Evolutionary conservation across 2,888 invertebrate species (phyloP).

Genomic region (Merodon equestris): DNA sequence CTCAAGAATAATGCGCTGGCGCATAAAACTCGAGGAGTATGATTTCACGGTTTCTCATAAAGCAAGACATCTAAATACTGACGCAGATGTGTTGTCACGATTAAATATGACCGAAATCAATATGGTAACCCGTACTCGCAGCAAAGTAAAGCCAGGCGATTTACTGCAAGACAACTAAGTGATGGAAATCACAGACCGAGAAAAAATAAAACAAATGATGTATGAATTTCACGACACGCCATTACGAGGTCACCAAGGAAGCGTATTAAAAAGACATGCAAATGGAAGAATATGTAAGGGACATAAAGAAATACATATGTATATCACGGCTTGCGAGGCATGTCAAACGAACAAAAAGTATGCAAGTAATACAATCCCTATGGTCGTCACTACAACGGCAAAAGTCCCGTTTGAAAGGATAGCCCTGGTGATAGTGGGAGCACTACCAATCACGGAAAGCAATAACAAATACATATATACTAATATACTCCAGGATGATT

Average conservation of each 20-base stretch:
- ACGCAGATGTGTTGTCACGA: constrained; percentile 15
- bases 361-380: constrained; percentile 15
- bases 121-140: constrained; percentile 13
- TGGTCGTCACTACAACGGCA: constrained; percentile 29
- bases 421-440: constrained; percentile 23
- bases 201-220: constrained; percentile 5
- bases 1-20: constrained; percentile 70
- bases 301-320: constrained; percentile 27
- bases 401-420: constrained; percentile 22
- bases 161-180: background rate
- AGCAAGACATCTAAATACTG: constrained; percentile 10
- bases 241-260: constrained; percentile 24
- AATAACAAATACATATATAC: background rate
- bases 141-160: background rate
- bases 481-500: no score
- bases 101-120: constrained; percentile 16
- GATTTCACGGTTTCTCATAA: constrained; percentile 14
- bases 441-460: constrained; percentile 6
- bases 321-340: constrained; percentile 3
- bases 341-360: constrained; percentile 32
- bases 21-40: constrained; percentile 62
- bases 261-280: background rate
- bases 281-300: constrained; percentile 1
- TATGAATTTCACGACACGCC: constrained; percentile 18
- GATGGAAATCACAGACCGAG: constrained; percentile 1